Evolutionary conservation across 2,797 vertebrate species (phyloP).

Genomic region (Ambastaia sidthimunki): DNA sequence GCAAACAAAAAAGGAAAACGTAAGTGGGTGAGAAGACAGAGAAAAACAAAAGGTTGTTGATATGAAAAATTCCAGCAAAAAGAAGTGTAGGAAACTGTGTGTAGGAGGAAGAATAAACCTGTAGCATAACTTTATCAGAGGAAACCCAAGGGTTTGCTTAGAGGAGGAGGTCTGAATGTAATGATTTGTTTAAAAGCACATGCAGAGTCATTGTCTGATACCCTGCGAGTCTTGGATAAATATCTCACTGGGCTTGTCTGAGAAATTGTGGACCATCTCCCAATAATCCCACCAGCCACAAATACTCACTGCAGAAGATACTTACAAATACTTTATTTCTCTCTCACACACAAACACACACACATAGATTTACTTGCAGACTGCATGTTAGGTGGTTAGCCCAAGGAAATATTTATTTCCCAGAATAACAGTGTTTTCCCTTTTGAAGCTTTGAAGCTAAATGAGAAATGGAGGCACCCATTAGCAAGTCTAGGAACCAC

Average conservation of each 20-base stretch:
- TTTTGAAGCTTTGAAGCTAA: constrained; percentile 20
- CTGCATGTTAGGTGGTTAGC: constrained; percentile 10
- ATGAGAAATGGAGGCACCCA: constrained; percentile 20
- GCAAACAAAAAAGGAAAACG: neutral
- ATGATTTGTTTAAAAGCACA: constrained; percentile 15
- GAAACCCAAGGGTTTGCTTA: neutral
- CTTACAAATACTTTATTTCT: constrained; percentile 2
- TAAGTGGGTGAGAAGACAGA: constrained; percentile 8
- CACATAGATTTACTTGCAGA: neutral
- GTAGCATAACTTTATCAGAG: constrained; percentile 4
- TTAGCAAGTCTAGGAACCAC: constrained; percentile 31
- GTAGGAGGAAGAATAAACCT: constrained; percentile 17
- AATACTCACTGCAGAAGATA: neutral
- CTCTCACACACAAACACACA: neutral
- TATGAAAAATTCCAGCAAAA: neutral
- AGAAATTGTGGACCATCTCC: neutral
- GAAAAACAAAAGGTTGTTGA: constrained; percentile 6
- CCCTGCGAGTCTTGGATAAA: constrained; percentile 9
- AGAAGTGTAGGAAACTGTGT: neutral
- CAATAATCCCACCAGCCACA: neutral
- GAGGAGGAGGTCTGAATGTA: neutral
- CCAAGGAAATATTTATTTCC: constrained; percentile 28
- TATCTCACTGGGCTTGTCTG: neutral
- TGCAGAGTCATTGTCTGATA: constrained; percentile 1
- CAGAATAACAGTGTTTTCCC: constrained; percentile 38